Evolutionary conservation across 1,140 invertebrate species (phyloP), one percentile per base, ranked within the genome.

Genomic region (Dreissena rostriformis): DNA sequence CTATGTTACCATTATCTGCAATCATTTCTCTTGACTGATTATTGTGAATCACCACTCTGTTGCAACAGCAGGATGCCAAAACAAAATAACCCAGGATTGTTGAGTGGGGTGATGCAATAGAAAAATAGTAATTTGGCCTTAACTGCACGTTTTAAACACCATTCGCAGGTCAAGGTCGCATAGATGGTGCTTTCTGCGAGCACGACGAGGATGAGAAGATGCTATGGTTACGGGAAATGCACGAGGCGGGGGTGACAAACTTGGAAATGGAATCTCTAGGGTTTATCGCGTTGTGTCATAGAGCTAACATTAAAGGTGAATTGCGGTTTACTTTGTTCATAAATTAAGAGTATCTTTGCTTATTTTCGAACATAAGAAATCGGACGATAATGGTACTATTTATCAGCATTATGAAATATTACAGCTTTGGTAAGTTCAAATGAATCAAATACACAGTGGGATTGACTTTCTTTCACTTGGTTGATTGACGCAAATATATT

Each of bases 201-300:
- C 99, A 97, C 93, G 96, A 95, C 1, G 96, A 97, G 92, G 93
- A 95, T 0, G 98, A 99, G 67, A 99, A 99, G 94, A 96, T 98
- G 95, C 95, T 96, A 19, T 99, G 98, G 90, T 93, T 99, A 75
- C 94, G 96, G 53, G 95, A 96, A 82, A 91, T 99, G 72, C 95
- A 96, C 61, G 95, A 96, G 24, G 93, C 95, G 26, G 97, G 97
- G 1, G 96, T 99, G 6, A 95, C 97, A 0, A 99, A 99, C 92
- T 99, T 99, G 87, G 99, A 99, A 94, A 99, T 99, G 98, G 99
- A 99, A 94, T 96, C 97, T 0, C 95, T 97, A 0, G 96, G 96
- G 29, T 99, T 99, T 92, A 97, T 98, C 0, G 97, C 98, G 0
- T 95, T 99, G 26, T 99, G 98, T 15, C 96, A 98, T 92, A 96